A percentile compares a stretch with the other conserved stretches of the same genome.
Conservation (phyloP, 2,113 vertebrate genomes). For the Manacus vitellinus region DNA sequence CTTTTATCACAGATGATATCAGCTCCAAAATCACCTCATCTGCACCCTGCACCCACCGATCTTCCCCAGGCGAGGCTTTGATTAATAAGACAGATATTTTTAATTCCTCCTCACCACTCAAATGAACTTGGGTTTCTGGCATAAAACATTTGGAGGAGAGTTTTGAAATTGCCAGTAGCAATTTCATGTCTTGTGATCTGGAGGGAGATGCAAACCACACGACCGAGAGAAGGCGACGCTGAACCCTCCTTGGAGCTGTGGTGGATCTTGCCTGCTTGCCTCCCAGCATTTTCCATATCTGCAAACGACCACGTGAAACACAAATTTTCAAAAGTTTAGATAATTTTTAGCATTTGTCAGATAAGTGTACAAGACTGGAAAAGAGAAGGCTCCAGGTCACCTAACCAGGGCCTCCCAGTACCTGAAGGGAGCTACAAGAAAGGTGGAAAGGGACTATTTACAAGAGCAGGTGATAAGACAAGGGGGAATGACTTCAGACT, state of each 20-base stretch:
- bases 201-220: background rate
- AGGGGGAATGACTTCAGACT: background rate
- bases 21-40: background rate
- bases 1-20: background rate
- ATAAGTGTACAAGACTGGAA: fast-evolving
- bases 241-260: background rate
- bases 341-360: background rate
- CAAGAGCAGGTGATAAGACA: background rate
- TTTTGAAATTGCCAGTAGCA: background rate
- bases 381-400: background rate
- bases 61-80: background rate
- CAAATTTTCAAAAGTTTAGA: background rate
- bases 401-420: background rate
- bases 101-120: background rate
- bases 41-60: background rate
- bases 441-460: background rate
- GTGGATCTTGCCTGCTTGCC: background rate
- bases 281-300: background rate
- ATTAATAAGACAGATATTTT: background rate
- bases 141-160: background rate
- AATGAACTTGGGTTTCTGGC: background rate
- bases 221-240: background rate
- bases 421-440: background rate
- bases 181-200: background rate
- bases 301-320: background rate